phyloP scores from a whole-genome alignment of 2,113 vertebrate genomes.

The Pogona vitticeps region DNA sequence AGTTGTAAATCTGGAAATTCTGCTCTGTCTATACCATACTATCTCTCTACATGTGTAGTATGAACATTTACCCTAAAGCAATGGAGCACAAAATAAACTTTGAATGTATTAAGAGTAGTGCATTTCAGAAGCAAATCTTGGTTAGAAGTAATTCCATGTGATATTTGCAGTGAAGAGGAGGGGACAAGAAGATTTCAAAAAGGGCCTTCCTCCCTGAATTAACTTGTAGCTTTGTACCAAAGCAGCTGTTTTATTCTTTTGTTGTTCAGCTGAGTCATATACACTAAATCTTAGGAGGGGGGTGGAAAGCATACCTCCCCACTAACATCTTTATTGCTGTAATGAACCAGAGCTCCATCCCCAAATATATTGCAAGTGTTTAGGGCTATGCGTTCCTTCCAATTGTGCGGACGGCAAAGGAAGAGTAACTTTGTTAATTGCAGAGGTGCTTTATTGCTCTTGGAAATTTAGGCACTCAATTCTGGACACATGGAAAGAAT shows the following conservation, averaged over 20 bases:
- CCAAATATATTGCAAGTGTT: conserved; percentile 12
- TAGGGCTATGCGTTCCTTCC: background rate
- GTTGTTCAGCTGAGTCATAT: conserved; percentile 14
- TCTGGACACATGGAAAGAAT: conserved; percentile 8
- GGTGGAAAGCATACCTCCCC: background rate
- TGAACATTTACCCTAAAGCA: background rate
- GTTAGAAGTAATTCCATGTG: conserved; percentile 9
- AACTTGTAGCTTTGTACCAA: conserved; percentile 10
- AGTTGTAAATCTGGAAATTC: no score
- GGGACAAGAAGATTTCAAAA: background rate
- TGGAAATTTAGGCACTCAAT: conserved; percentile 15
- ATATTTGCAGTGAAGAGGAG: background rate
- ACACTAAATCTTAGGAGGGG: conserved; percentile 22
- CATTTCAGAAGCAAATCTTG: background rate
- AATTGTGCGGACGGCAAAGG: conserved; percentile 8
- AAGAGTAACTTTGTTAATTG: conserved; percentile 30
- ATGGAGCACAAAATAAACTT: background rate
- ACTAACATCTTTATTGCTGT: conserved; percentile 20
- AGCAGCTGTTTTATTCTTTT: conserved; percentile 11
- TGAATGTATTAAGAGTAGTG: background rate
- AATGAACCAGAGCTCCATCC: conserved; percentile 14
- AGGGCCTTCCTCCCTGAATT: conserved; percentile 8
- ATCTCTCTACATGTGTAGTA: no score
- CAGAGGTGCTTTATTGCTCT: conserved; percentile 14
- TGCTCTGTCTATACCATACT: background rate